Base-by-base conservation (phyloP, 1,140 invertebrate genomes). In the Drosophila varians region DNA sequence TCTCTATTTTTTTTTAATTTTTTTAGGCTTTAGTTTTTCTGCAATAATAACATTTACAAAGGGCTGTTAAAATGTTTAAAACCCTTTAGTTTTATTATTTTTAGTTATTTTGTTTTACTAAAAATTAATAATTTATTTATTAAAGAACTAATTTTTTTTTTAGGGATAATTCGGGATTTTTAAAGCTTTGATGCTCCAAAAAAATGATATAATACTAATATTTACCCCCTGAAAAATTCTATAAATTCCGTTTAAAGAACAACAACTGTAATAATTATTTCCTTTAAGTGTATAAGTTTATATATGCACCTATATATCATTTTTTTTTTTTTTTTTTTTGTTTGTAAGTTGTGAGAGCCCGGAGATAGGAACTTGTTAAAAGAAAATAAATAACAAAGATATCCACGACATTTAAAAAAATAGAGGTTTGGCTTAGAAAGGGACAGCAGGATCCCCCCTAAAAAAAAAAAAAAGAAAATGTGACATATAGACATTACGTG, bases 281-380 rank as follows among this genome's bases (percentile, higher is more conserved):
- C 31, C 31, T 48, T 19, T 16, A 1, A 11, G 11, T 31, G 28
- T 31, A n/a, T 31, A 12, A 16, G 36, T 16, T 6, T 38, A 1
- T 31, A 31, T 31, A 31, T 31, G 28, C 28, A 11, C 28, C 28
- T 31, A 31, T 31, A 31, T 31, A 31, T 16, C 52, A 28, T 43
- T 31, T 47, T 56, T 65, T 56, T 40, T 21, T 40, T 19, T 16
- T 56, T 65, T 56, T 40, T n/a, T 56, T 65, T 56, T 40, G 36
- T 40, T 19, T 16, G 52, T 18, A 11, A 46, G 55, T 58, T 25
- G 53, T 26, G 40, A 58, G 54, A 62, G 42, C 26, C 12, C 18
- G 25, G 42, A 84, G 66, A 82, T 83, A 83, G 70, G 79, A 83
- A 83, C 58, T 77, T 75, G 79, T 75, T 74, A 71, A 62, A 56